Evolutionary conservation across 2,113 vertebrate genomes (phyloP).

Genomic region (Arothron firmamentum): DNA sequence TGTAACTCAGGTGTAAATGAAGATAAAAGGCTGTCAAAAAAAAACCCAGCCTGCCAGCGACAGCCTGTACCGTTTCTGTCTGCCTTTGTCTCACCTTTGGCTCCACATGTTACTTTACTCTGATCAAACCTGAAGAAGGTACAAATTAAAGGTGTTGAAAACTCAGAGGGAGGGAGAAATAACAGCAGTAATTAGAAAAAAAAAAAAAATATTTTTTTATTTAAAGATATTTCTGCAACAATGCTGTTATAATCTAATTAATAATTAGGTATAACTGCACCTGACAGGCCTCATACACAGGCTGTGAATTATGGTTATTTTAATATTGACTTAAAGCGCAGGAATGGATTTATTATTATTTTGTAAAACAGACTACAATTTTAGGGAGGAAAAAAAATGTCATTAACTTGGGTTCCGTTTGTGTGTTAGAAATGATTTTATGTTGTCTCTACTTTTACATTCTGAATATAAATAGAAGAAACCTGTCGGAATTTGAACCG

Average conservation of each 20-base stretch:
- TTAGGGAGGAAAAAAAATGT: background rate
- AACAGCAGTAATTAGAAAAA: background rate
- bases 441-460: background rate
- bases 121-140: background rate
- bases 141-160: background rate
- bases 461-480: too few relatives aligned
- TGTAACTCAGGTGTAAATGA: slow-evolving; percentile 44
- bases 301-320: background rate
- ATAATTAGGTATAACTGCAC: background rate
- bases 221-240: too few relatives aligned
- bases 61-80: slow-evolving; percentile 13
- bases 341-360: background rate
- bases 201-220: background rate
- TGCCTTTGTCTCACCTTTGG: slow-evolving; percentile 27
- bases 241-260: background rate
- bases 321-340: background rate
- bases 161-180: background rate
- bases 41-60: slow-evolving; percentile 50
- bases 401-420: too few relatives aligned
- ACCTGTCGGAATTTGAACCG: too few relatives aligned
- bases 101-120: background rate
- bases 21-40: slow-evolving; percentile 19
- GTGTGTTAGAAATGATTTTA: background rate
- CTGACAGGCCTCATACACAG: background rate
- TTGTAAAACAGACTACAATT: background rate